phyloP scores from a whole-genome alignment of 2,797 vertebrate species.

The Dipus sagitta region DNA sequence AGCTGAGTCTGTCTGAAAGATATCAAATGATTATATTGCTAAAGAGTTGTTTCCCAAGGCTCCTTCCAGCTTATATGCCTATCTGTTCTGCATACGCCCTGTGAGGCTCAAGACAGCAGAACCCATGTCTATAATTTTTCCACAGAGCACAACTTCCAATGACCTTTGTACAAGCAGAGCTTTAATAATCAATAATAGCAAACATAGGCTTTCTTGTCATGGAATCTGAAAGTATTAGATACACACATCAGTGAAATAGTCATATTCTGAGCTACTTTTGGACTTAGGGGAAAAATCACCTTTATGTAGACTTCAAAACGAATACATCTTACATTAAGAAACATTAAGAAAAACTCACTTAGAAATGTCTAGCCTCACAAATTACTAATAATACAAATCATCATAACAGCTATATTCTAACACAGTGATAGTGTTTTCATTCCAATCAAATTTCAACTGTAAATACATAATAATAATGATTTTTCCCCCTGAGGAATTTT shows the following conservation, averaged over 20 bases:
- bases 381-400: constrained; percentile 34
- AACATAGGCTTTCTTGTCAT: background rate
- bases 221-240: background rate
- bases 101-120: background rate
- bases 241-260: background rate
- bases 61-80: background rate
- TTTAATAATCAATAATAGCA: background rate
- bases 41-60: constrained; percentile 25
- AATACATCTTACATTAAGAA: constrained; percentile 27
- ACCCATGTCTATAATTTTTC: background rate
- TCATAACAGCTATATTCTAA: background rate
- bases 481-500: background rate
- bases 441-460: constrained; percentile 37
- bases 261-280: constrained; percentile 41
- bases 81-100: background rate
- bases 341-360: background rate
- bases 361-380: constrained; percentile 42
- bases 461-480: constrained; percentile 8
- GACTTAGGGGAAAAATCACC: background rate
- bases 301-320: background rate
- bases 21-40: background rate
- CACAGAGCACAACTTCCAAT: background rate
- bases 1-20: constrained; percentile 53
- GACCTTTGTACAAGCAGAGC: background rate
- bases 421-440: background rate